Evolutionary conservation across 2,113 vertebrate genomes (phyloP), one percentile per base, ranked within the genome.

Genomic region (Pseudopipra pipra): DNA sequence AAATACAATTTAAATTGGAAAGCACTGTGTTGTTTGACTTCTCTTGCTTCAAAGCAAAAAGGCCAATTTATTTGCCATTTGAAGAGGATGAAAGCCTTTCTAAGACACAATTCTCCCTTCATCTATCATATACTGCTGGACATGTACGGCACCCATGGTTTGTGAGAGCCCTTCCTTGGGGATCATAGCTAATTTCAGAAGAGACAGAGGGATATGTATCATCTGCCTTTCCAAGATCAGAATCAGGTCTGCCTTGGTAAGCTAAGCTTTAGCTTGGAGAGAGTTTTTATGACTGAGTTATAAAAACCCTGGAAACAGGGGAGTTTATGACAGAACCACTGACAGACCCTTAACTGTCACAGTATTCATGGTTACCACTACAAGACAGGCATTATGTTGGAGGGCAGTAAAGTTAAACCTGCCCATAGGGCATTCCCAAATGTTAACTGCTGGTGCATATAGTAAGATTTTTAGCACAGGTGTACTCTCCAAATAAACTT

Each of bases 301-400:
- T 93, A 90, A 65, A 91, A 95, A 51, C 73, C 74, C 54, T 90
- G 87, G 84, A 91, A 94, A 87, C 82, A 90, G 87, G 54, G 46
- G 74, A 96, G 94, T 97, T 97, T 97, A 97, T 96, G 95, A 95
- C 77, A 94, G 90, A 97, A 85, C 74, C 94, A 87, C 92, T 95
- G 94, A 90, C 70, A 94, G 93, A 92, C 77, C 92, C 77, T 90
- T 86, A 92, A 87, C 93, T 93, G 88, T 81, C 87, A 77, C 92
- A 80, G 86, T 94, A 96, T 97, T 95, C 95, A 96, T 95, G 93
- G 96, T 96, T 97, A 63, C 85, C 95, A 91, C 79, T 86, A 90
- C 73, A 97, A 96, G 92, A 88, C 92, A 96, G 46, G 78, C 73
- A 92, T 87, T 91, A 85, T 95, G 82, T 91, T 94, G 73, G 96